Percentiles rank a stretch among this genome's conserved stretches.
Conservation (phyloP, 2,113 vertebrate species). For the Gallinago undulata region DNA sequence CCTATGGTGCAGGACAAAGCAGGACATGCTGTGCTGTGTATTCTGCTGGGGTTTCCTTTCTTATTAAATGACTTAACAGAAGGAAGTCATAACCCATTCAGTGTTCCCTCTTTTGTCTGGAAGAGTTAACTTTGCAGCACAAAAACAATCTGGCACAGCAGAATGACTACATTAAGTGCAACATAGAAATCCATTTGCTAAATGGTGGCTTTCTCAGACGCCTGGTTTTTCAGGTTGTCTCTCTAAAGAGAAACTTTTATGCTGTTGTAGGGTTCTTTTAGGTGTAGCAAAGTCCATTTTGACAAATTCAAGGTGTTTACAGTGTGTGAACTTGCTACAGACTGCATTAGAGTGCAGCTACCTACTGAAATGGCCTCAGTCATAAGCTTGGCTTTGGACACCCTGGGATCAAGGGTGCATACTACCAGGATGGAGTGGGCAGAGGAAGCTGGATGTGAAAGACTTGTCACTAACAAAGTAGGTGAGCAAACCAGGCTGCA, state of each 20-base stretch:
- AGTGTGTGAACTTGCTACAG: background rate
- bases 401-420: accelerated
- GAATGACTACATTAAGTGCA: background rate
- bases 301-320: background rate
- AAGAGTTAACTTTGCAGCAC: background rate
- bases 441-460: background rate
- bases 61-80: background rate
- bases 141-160: background rate
- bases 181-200: no score
- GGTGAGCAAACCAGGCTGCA: background rate
- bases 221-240: background rate
- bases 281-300: background rate
- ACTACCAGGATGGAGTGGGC: background rate
- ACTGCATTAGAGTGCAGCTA: background rate
- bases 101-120: background rate
- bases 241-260: background rate
- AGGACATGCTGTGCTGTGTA: background rate
- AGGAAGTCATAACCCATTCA: background rate
- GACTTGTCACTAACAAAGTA: accelerated
- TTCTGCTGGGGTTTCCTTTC: slow-evolving; percentile 5
- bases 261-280: background rate
- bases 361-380: background rate
- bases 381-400: background rate
- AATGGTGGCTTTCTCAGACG: background rate
- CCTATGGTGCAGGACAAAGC: slow-evolving; percentile 15